Base-by-base conservation (phyloP, 2,797 vertebrate species). In the Sarcoramphus papa region DNA sequence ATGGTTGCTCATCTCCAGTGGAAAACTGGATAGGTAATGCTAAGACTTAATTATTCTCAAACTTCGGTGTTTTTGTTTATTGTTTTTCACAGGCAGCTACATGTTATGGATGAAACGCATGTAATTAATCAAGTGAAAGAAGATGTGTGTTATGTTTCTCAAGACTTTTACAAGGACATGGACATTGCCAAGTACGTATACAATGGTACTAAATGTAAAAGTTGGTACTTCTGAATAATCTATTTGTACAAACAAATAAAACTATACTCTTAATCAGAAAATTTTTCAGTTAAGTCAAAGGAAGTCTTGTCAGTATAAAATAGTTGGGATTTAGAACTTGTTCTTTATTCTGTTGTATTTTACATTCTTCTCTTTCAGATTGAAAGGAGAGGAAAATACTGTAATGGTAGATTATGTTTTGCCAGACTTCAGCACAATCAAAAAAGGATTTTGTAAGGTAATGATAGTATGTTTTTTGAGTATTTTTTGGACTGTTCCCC, bases 111-210 rank as follows among this genome's bases (percentile, higher is more conserved):
- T 97, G 99, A 99, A 97, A 99, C 99, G 0, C 99, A 99, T 69
- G 99, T 99, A 50, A 99, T 99, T 95, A 99, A 99, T 97, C 99
- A 99, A 97, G 99, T 99, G 85, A 99, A 99, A 96, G 99, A 99
- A 98, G 99, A 99, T 82, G 99, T 99, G 37, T 99, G 99, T 95
- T 99, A 99, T 6, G 99, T 99, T 54, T 99, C 99, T 41, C 99
- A 99, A 97, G 98, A 99, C 83, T 99, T 99, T 95, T 99, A 99
- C 96, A 99, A 98, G 92, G 99, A 99, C 96, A 99, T 99, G 99
- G 99, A 99, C 90, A 98, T 98, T 48, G 99, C 99, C 65, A 99
- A 99, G 99, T 99, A 98, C 40, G 99, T 98, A 78, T 92, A 57
- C 69, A 45, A 17, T 69, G 21, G 20, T 74, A 65, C 24, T 85